Evolutionary conservation across 2,888 invertebrate species (phyloP).

Genomic region (Tenthredo scrophulariae): DNA sequence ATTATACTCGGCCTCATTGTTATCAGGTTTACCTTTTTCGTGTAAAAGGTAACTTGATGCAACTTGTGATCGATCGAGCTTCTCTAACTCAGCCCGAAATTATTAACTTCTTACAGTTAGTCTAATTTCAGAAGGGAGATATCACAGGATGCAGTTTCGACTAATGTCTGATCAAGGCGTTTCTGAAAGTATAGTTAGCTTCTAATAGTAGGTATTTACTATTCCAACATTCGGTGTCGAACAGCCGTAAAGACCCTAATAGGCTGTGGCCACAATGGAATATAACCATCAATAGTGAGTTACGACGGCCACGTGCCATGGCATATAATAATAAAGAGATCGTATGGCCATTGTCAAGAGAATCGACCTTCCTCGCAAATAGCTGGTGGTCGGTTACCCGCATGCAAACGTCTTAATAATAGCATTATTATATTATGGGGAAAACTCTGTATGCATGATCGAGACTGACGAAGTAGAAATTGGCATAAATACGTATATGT

Average conservation of each 20-base stretch:
- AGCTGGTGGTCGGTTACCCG: slow-evolving; percentile 45
- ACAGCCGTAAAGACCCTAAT: slow-evolving; percentile 69
- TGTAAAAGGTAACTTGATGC: background rate
- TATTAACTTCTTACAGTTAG: background rate
- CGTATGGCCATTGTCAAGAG: slow-evolving; percentile 54
- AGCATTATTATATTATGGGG: slow-evolving; percentile 49
- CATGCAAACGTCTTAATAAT: slow-evolving; percentile 49
- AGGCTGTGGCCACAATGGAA: slow-evolving; percentile 71
- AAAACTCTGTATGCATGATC: slow-evolving; percentile 7
- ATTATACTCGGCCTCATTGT: background rate
- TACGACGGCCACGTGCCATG: slow-evolving; percentile 72
- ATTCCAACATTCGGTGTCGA: slow-evolving; percentile 64
- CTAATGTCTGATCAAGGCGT: background rate
- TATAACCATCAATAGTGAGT: slow-evolving; percentile 73
- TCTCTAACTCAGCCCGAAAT: background rate
- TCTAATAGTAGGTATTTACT: slow-evolving; percentile 62
- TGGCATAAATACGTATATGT: background rate
- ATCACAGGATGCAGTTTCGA: background rate
- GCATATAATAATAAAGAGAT: slow-evolving; percentile 71
- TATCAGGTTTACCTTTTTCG: background rate
- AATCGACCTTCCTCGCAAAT: slow-evolving; percentile 40
- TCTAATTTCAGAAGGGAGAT: background rate
- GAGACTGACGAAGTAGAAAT: slow-evolving; percentile 10
- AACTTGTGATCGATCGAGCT: background rate
- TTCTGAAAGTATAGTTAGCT: slow-evolving; percentile 33